phyloP scores from a whole-genome alignment of 1,140 invertebrate genomes.

The Penaeus japonicus region DNA sequence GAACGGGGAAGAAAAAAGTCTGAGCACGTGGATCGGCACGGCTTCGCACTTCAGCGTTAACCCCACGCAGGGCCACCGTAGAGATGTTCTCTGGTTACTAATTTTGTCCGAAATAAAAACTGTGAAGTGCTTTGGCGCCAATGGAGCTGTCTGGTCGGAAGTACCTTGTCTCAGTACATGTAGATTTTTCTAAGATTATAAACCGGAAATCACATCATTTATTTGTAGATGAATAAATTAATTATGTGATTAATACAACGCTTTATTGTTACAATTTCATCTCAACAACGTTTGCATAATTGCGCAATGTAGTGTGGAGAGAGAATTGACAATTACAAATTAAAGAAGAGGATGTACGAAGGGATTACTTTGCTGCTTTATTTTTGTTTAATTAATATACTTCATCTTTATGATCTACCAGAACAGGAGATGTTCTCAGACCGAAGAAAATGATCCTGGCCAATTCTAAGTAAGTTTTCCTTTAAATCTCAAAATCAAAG shows the following conservation, averaged over 20 bases:
- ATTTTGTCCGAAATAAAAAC: neutral
- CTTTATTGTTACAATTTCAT: no score
- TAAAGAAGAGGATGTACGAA: no score
- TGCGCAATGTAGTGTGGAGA: no score
- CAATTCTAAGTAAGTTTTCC: neutral
- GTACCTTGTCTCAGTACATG: neutral
- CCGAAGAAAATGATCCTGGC: no score
- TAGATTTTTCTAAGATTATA: neutral
- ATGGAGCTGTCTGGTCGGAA: neutral
- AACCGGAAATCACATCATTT: neutral
- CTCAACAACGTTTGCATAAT: no score
- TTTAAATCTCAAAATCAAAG: neutral
- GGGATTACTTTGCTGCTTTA: no score
- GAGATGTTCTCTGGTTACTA: neutral
- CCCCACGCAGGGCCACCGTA: neutral
- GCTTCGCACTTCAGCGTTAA: neutral
- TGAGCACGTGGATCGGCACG: no score
- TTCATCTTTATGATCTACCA: neutral
- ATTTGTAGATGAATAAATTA: neutral
- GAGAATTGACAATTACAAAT: no score
- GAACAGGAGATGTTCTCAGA: neutral
- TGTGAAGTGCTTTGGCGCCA: neutral
- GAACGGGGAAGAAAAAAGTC: no score
- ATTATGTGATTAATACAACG: no score
- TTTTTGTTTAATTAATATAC: neutral